phyloP scores from a whole-genome alignment of 2,888 invertebrate species.

The Xestia ashworthii region DNA sequence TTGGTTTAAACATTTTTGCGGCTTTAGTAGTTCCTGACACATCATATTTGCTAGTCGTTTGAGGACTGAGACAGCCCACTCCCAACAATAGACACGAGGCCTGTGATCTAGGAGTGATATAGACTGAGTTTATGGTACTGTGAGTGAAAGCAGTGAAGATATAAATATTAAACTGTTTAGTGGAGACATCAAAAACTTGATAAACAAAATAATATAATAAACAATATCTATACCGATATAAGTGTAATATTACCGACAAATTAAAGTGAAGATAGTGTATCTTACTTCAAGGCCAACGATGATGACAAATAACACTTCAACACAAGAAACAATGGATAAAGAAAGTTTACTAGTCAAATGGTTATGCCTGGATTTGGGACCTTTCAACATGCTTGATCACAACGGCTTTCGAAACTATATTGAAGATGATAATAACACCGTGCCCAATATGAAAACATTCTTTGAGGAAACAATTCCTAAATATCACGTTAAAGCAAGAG shows the following conservation, averaged over 20 bases:
- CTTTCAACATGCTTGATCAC: neutral
- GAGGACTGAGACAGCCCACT: neutral
- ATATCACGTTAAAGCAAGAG: neutral
- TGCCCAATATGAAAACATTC: neutral
- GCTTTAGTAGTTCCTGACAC: neutral
- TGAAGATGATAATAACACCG: neutral
- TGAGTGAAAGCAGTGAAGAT: neutral
- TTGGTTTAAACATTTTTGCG: neutral
- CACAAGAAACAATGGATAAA: neutral
- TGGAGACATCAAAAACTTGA: neutral
- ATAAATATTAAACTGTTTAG: neutral
- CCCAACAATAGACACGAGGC: neutral
- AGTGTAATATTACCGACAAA: neutral
- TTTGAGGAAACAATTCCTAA: conserved; percentile 1
- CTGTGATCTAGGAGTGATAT: no score
- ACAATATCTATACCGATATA: no score
- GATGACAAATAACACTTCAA: neutral
- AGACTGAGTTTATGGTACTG: neutral
- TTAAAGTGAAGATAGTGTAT: neutral
- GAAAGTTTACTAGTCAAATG: neutral
- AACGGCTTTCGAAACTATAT: neutral
- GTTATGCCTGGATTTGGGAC: conserved; percentile 1
- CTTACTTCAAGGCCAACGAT: neutral
- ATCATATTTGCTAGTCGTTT: neutral
- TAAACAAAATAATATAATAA: no score